Evolutionary conservation across 2,888 invertebrate genomes (phyloP), one percentile per base, ranked within the genome.

Genomic region (Drosophila recens): DNA sequence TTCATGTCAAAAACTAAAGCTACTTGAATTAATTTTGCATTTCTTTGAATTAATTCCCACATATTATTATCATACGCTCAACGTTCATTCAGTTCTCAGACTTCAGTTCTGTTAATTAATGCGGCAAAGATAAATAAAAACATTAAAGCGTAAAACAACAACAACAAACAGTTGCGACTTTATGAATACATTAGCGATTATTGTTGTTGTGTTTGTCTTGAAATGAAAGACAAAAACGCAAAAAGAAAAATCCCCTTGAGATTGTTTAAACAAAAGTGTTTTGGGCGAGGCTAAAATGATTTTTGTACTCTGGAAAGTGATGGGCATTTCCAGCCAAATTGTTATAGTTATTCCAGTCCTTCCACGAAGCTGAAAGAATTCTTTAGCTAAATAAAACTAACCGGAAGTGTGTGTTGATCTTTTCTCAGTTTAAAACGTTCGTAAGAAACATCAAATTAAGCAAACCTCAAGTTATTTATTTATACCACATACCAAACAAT

Each of bases 51-150:
- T 53, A 69, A 67, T 89, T 87, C 87, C 79, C 87, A 87, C 87
- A 84, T 88, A 82, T 80, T 78, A 82, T 87, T 82, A 84, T 52
- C 82, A 79, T 80, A 75, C 56, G 58, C 34, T 15, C 27, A 11
- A 56, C 67, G 66, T 75, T 75, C 70, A 80, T 75, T 40, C 59
- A 69, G 57, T 45, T 72, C 45, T 59, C 48, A 23, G 45, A 3
- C 3, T 23, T 67, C 42, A 38, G 63, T 36, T 48, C 51, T 57
- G 72, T 72, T 83, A 84, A 84, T 87, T 75, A 87, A 87, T 78
- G 85, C 84, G 79, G 80, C 80, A 71, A 81, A 84, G 82, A 87
- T 84, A 87, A 87, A 84, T 75, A 84, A 87, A 80, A 64, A 62
- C 66, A 82, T 70, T 67, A 46, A 67, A 64, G 46, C 52, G 42